Evolutionary conservation across 2,113 vertebrate genomes (phyloP).

Genomic region (Triplophysa dalaica): DNA sequence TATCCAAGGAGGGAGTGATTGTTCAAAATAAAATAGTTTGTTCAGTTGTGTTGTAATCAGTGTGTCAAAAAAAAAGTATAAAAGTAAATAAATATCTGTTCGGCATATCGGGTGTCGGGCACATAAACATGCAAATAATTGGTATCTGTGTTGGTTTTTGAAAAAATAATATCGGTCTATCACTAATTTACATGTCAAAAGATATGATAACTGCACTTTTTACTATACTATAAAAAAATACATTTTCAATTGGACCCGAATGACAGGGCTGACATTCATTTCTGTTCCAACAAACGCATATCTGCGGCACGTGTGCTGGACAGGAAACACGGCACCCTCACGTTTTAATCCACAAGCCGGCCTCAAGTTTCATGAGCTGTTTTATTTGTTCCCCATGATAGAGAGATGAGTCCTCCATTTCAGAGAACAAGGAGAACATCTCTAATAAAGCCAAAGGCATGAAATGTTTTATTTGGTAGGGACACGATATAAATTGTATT

Average conservation of each 20-base stretch:
- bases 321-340: not conserved
- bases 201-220: too few relatives aligned
- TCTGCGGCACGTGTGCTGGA: not conserved
- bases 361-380: not conserved
- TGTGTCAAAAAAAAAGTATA: too few relatives aligned
- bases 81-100: too few relatives aligned
- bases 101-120: too few relatives aligned
- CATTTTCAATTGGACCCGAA: not conserved
- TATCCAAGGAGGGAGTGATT: too few relatives aligned
- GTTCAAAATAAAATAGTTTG: too few relatives aligned
- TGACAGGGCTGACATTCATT: not conserved
- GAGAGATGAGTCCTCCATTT: conserved; percentile 3
- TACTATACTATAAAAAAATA: not conserved
- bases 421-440: not conserved
- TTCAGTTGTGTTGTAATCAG: too few relatives aligned
- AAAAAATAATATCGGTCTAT: too few relatives aligned
- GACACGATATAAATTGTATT: not conserved
- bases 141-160: too few relatives aligned
- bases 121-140: too few relatives aligned
- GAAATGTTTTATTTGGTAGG: not conserved
- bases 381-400: not conserved
- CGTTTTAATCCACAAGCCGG: not conserved
- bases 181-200: not conserved
- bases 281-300: not conserved
- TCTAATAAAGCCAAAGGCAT: not conserved